Conservation (phyloP, 1,140 invertebrate species). For the Diorhabda elongata region DNA sequence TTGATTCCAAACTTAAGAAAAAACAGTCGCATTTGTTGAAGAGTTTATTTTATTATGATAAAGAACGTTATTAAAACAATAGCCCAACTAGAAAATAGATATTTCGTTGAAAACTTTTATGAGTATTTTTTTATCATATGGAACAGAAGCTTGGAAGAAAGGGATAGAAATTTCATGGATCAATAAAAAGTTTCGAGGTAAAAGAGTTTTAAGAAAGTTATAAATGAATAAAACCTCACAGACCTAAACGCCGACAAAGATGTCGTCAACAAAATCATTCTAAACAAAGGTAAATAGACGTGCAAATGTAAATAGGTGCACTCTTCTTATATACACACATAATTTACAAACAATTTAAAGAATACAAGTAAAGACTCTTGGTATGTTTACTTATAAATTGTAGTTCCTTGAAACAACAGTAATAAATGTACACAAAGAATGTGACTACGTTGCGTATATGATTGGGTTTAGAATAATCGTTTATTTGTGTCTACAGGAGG, state of each 20-base stretch:
- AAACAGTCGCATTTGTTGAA: too few species aligned
- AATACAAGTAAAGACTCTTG: not conserved
- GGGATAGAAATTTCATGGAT: not conserved
- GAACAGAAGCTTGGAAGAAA: not conserved
- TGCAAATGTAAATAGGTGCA: not conserved
- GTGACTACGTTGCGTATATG: not conserved
- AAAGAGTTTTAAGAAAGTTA: conserved; percentile 1
- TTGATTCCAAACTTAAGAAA: too few species aligned
- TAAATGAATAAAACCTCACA: conserved; percentile 3
- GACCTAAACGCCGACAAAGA: not conserved
- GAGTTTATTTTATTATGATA: too few species aligned
- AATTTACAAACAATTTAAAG: not conserved
- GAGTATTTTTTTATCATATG: too few species aligned
- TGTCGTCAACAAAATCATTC: conserved; percentile 1
- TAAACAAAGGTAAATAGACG: conserved; percentile 2
- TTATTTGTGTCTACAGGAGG: too few species aligned
- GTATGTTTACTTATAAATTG: not conserved
- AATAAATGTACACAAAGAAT: not conserved
- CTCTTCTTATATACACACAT: not conserved
- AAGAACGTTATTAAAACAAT: too few species aligned
- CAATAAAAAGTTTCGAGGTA: not conserved
- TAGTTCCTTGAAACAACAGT: conserved; percentile 2
- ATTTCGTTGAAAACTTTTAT: too few species aligned
- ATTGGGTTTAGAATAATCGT: not conserved
- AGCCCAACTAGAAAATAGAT: too few species aligned